Evolutionary conservation across 2,113 vertebrate genomes (phyloP).

Genomic region (Ivindomyrus marchei): DNA sequence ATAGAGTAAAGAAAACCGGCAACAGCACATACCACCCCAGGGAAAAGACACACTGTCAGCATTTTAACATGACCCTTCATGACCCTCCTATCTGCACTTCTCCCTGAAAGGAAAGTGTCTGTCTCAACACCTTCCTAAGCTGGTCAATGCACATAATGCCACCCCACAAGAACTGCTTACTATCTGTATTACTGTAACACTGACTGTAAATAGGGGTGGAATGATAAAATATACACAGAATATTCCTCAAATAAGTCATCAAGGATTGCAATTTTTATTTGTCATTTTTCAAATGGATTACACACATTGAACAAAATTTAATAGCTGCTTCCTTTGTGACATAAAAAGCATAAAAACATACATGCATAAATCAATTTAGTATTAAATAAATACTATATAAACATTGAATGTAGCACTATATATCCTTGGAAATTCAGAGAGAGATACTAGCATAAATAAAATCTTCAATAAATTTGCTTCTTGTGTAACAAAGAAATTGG

Average conservation of each 20-base stretch:
- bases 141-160: background rate
- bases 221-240: background rate
- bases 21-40: background rate
- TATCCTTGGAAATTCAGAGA: background rate
- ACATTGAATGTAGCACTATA: background rate
- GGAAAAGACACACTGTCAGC: background rate
- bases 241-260: background rate
- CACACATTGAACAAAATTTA: background rate
- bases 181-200: background rate
- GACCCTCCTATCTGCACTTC: background rate
- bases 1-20: background rate
- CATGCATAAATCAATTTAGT: background rate
- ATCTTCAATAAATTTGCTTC: background rate
- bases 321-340: background rate
- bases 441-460: background rate
- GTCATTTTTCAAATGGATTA: background rate
- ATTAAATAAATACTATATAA: background rate
- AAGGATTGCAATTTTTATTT: background rate
- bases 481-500: background rate
- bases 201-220: background rate
- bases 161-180: background rate
- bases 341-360: background rate
- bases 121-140: background rate
- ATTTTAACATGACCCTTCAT: background rate
- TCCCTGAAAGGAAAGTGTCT: background rate